Evolutionary conservation across 2,113 vertebrate species (phyloP).

Genomic region (Tringa solitaria): DNA sequence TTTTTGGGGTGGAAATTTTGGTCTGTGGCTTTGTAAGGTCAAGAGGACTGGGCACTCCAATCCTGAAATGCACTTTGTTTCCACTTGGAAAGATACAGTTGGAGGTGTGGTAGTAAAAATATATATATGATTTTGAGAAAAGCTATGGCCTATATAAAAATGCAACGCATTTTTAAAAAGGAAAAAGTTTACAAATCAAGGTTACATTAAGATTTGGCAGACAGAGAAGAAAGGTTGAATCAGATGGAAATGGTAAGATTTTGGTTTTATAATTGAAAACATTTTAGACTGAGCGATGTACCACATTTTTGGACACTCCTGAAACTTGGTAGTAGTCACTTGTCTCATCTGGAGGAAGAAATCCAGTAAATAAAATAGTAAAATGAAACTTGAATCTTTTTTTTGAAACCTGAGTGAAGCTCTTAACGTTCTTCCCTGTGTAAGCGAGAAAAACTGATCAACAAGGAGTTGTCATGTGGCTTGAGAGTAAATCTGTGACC

Average conservation of each 20-base stretch:
- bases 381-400: neutral
- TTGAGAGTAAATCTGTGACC: neutral
- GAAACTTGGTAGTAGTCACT: neutral
- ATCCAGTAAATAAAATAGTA: neutral
- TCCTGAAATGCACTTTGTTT: neutral
- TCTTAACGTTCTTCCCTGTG: neutral
- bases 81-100: neutral
- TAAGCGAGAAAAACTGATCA: neutral
- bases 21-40: neutral
- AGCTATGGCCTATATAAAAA: neutral
- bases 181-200: neutral
- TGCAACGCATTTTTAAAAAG: neutral
- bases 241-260: neutral
- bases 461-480: neutral
- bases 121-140: neutral
- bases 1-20: neutral
- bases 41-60: neutral
- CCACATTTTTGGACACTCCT: neutral
- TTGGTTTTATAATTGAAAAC: neutral
- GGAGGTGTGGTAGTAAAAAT: neutral
- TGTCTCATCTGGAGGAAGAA: neutral
- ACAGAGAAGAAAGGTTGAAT: neutral
- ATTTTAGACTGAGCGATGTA: neutral
- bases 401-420: neutral
- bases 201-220: neutral